Evolutionary conservation across 2,888 invertebrate genomes (phyloP), one percentile per base, ranked within the genome.

Genomic region (Helicoverpa assulta): DNA sequence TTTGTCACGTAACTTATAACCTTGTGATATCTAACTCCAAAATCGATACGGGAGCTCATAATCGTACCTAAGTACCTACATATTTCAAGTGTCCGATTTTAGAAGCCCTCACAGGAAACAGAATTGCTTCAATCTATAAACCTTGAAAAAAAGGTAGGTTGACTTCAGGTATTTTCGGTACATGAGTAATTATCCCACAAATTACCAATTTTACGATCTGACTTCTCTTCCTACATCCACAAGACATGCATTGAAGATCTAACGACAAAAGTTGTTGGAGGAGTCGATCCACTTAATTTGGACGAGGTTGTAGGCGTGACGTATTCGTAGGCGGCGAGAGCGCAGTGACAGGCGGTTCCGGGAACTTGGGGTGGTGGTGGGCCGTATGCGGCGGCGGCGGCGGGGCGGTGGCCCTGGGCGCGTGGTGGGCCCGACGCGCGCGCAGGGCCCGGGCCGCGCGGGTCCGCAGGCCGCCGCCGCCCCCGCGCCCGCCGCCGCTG

Each of bases 401-500:
- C 69, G 84, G 79, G 58, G 86, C 84, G 81, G 87, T 62, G 80
- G 83, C 81, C 72, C 83, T 85, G 78, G 88, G 80, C 75, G 85
- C 80, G 80, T 85, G 83, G 88, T 88, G 85, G 86, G 83, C 82
- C 82, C 83, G 86, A 77, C 84, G 89, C 79, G 71, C 85, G 77
- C 79, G 90, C 72, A 63, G 89, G 71, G 68, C 84, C 76, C 64
- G 90, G 82, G 81, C 84, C 75, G 71, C 85, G 80, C 88, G 85
- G 53, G 88, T 86, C 72, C 87, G 90, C 94, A 78, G 94, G 86
- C 94, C 86, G 83, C 90, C 88, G 1, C 87, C 89, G 6, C 89
- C 91, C 5, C 89, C 94, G 89, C 86, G 95, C 90, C 89, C 95
- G 86, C 86, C 93, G 76, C 89, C 92, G 68, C 88, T 88, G 88